These are phyloP conservation scores for Pseudolaguvia tuberculata DNA, from an alignment of 2,113 vertebrate genomes.

Conservation along the genomic window DNA sequence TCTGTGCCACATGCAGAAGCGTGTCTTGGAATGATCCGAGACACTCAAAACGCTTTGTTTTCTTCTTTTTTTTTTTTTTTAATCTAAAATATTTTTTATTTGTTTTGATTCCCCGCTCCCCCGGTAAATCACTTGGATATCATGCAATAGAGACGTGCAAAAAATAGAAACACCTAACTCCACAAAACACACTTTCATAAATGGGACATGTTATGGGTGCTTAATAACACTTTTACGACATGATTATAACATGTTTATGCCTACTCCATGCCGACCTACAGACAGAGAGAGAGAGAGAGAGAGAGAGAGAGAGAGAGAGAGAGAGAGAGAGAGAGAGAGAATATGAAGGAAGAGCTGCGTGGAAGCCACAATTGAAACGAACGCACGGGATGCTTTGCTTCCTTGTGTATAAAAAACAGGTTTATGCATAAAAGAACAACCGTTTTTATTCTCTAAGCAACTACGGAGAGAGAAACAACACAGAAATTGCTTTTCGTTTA, in stretches of 20 bases:
- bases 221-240: conserved; percentile 50
- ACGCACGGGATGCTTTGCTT: conserved; percentile 76
- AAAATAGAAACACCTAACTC: conserved; percentile 77
- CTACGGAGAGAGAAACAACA: conserved; percentile 71
- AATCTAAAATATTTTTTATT: conserved; percentile 56
- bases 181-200: conserved; percentile 76
- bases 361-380: conserved; percentile 76
- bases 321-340: conserved; percentile 65
- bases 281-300: conserved; percentile 65
- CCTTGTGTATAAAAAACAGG: conserved; percentile 67
- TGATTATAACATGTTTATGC: conserved; percentile 72
- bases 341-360: conserved; percentile 75
- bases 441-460: conserved; percentile 71
- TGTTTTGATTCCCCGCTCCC: conserved; percentile 48
- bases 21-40: conserved; percentile 67
- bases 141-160: conserved; percentile 81
- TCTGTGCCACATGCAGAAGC: conserved; percentile 71
- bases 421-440: conserved; percentile 74
- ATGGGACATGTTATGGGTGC: conserved; percentile 75
- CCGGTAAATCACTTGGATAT: conserved; percentile 74
- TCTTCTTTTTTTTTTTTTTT: conserved; percentile 55
- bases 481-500: conserved; percentile 70
- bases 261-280: conserved; percentile 78
- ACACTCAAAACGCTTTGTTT: conserved; percentile 55
- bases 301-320: conserved; percentile 65